phyloP scores from a whole-genome alignment of 2,797 vertebrate species.

The Semotilus atromaculatus region DNA sequence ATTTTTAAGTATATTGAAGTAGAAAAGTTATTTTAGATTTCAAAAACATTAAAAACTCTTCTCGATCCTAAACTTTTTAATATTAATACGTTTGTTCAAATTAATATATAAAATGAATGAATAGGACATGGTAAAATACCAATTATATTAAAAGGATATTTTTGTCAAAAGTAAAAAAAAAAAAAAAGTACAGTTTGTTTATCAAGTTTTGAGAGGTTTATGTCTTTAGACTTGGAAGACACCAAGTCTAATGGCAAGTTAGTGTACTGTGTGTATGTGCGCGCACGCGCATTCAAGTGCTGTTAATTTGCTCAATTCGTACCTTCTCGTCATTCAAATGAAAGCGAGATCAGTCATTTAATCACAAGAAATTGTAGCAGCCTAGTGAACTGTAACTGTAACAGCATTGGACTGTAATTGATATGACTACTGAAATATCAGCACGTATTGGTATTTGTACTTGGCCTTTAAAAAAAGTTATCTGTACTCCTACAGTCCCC shows the following conservation, averaged over 20 bases:
- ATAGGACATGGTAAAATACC: background rate
- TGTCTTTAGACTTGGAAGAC: background rate
- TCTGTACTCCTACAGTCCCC: background rate
- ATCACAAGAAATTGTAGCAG: background rate
- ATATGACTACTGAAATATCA: background rate
- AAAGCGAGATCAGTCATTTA: background rate
- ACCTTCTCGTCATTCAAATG: background rate
- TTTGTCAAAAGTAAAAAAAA: background rate
- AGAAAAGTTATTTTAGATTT: background rate
- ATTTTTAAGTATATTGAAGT: background rate
- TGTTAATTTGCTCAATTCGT: background rate
- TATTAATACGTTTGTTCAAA: background rate
- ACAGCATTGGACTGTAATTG: background rate
- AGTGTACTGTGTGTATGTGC: too few species aligned
- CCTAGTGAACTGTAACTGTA: background rate
- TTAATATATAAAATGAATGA: background rate
- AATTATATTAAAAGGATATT: background rate
- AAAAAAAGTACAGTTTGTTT: background rate
- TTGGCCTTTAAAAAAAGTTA: background rate
- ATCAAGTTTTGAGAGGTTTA: background rate
- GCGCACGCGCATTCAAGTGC: background rate
- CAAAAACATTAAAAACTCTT: background rate
- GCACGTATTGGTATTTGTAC: background rate
- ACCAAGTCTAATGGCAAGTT: background rate
- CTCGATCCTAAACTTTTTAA: background rate